Conservation (phyloP, 2,888 invertebrate species). For the Epinotia bilunana region DNA sequence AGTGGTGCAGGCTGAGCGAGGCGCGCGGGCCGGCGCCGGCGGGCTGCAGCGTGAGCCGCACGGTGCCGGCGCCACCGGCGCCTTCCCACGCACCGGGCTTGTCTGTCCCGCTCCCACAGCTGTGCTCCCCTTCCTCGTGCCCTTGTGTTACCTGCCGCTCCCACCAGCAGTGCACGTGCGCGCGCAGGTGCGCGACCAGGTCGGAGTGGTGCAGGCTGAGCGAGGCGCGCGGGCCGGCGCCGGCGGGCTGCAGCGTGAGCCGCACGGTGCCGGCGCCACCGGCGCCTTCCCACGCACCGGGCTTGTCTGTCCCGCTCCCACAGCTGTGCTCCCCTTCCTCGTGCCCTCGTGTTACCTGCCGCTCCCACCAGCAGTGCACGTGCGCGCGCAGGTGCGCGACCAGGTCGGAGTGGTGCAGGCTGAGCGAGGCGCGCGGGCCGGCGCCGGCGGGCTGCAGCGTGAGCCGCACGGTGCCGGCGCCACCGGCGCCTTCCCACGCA, state of each 20-base stretch:
- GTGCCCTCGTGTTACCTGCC: constrained; percentile 63
- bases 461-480: constrained; percentile 85
- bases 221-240: constrained; percentile 92
- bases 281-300: constrained; percentile 90
- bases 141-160: constrained; percentile 82
- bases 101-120: no score
- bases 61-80: constrained; percentile 78
- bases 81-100: constrained; percentile 88
- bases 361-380: constrained; percentile 98
- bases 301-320: constrained; percentile 94
- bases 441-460: constrained; percentile 95
- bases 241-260: constrained; percentile 94
- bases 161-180: constrained; percentile 98
- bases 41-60: constrained; percentile 93
- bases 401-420: constrained; percentile 93
- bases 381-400: constrained; percentile 97
- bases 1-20: constrained; percentile 90
- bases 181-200: constrained; percentile 95
- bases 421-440: constrained; percentile 92
- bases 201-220: constrained; percentile 93
- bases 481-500: no score
- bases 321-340: constrained; percentile 86
- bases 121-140: background rate
- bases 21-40: constrained; percentile 95
- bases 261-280: constrained; percentile 84